phyloP scores from a whole-genome alignment of 1,140 invertebrate genomes.

The Brachionus angularis region DNA sequence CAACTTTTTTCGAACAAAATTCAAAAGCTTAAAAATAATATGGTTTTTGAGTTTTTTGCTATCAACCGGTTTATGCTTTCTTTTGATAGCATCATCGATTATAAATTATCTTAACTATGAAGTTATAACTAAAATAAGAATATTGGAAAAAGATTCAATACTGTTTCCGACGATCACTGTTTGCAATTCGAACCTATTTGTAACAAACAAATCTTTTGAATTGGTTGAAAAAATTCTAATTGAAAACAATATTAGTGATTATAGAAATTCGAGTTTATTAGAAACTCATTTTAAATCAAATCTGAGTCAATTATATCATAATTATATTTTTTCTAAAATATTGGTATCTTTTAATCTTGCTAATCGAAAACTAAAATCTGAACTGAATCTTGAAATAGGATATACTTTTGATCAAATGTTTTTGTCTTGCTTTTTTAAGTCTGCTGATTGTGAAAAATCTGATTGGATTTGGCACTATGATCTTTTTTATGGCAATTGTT shows the following conservation, averaged over 20 bases:
- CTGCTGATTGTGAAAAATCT: not conserved
- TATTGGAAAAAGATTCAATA: not conserved
- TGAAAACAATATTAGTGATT: not conserved
- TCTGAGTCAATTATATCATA: not conserved
- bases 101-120: constrained; percentile 1
- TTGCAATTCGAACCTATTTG: constrained; percentile 17
- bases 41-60: not conserved
- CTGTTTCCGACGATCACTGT: constrained; percentile 31
- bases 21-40: not conserved
- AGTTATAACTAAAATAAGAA: constrained; percentile 21
- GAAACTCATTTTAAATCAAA: not conserved
- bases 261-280: not conserved
- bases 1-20: constrained; percentile 6
- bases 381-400: not conserved
- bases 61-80: constrained; percentile 1
- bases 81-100: not conserved
- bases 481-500: not conserved
- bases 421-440: not conserved
- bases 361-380: not conserved
- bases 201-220: not conserved
- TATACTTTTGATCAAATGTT: not conserved
- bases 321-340: not conserved
- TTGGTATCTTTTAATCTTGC: not conserved
- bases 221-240: not conserved
- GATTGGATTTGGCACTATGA: constrained; percentile 8